Conservation (phyloP, 2,888 invertebrate species). For the Meteorus colon region DNA sequence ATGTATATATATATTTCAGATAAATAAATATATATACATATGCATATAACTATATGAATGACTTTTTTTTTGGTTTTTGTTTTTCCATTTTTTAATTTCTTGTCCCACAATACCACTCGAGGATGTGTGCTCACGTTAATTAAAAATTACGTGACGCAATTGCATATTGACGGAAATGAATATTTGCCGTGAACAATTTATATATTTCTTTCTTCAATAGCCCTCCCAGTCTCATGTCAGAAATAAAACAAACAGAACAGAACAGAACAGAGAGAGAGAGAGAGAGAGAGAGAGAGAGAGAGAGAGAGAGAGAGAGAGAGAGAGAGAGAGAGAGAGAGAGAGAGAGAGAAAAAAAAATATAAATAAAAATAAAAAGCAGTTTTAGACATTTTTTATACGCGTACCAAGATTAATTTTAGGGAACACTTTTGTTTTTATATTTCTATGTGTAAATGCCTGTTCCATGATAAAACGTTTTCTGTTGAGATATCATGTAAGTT, state of each 20-base stretch:
- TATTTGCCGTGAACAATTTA: neutral
- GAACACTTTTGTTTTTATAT: slow-evolving; percentile 67
- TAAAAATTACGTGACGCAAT: slow-evolving; percentile 10
- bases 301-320: neutral
- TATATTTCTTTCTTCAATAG: slow-evolving; percentile 52
- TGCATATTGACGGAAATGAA: neutral
- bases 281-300: neutral
- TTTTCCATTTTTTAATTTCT: slow-evolving; percentile 23
- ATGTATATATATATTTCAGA: no score
- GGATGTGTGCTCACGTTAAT: slow-evolving; percentile 13
- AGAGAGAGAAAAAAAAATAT: neutral
- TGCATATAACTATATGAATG: neutral
- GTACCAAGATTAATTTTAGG: slow-evolving; percentile 65
- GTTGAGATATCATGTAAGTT: slow-evolving; percentile 72
- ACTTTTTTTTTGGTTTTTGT: neutral
- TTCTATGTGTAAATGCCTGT: slow-evolving; percentile 71
- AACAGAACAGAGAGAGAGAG: neutral
- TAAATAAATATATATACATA: no score
- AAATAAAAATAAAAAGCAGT: slow-evolving; percentile 7
- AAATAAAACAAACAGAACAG: slow-evolving; percentile 38
- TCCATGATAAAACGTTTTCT: slow-evolving; percentile 68
- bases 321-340: neutral
- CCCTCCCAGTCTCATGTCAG: slow-evolving; percentile 58
- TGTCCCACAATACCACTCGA: slow-evolving; percentile 34
- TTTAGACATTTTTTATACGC: slow-evolving; percentile 65